Base-by-base conservation (phyloP, 2,113 vertebrate species). In the Campylomormyrus numenius region DNA sequence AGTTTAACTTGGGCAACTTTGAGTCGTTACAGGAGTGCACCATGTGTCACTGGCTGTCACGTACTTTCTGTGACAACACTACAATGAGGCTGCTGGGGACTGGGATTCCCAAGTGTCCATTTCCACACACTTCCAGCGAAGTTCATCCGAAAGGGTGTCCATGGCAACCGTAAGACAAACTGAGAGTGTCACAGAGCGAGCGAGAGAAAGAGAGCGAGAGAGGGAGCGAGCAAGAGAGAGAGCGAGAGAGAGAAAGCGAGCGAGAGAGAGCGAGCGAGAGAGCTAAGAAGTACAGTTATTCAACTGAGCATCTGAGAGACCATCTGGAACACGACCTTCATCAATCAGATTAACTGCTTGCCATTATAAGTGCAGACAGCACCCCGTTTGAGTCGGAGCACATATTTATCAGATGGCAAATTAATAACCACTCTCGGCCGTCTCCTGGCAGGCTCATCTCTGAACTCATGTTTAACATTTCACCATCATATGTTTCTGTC, bases 291-390 rank as follows among this genome's bases (percentile, higher is more conserved):
- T 89, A 35, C 88, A 80, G 88, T 56, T 96, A 96, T 97, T 97
- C 97, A 96, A 94, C 95, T 91, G 96, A 96, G 97, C 97, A 96
- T 86, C 45, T 96, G 93, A 93, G 95, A 96, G 95, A 95, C 95
- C 96, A 97, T 97, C 95, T 96, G 95, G 96, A 96, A 96, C 93
- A 93, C 94, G 95, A 97, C 97, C 96, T 97, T 97, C 96, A 97
- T 98, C 97, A 97, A 97, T 98, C 97, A 97, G 97, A 96, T 96
- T 96, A 96, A 96, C 95, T 95, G 95, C 96, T 97, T 96, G 96
- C 94, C 92, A 91, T 96, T 95, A 96, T 95, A 95, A 96, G 96
- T 95, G 96, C 95, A 96, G 96, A 96, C 92, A 94, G 96, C 93
- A 95, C 96, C 96, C 96, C 96, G 96, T 96, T 94, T 96, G 96